A percentile compares a stretch with the other conserved stretches of the same genome.
Evolutionary conservation across 2,797 vertebrate genomes (phyloP).

Genomic region (Potorous gilbertii): DNA sequence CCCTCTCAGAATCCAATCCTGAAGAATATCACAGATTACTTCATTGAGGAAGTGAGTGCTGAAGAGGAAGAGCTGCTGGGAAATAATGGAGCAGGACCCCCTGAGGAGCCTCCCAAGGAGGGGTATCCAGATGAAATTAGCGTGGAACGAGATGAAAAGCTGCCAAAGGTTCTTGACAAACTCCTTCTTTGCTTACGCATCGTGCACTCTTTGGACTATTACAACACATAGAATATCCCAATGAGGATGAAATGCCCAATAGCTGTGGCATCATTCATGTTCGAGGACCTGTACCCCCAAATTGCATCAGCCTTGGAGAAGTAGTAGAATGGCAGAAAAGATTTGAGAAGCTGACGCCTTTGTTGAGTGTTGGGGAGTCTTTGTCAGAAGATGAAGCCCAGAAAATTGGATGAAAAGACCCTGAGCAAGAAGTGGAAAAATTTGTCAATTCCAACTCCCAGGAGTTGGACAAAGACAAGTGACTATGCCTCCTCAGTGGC

Average conservation of each 20-base stretch:
- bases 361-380: constrained; percentile 91
- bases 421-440: constrained; percentile 94
- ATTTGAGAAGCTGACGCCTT: constrained; percentile 90
- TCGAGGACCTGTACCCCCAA: constrained; percentile 93
- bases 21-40: constrained; percentile 96
- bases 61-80: constrained; percentile 95
- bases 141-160: constrained; percentile 93
- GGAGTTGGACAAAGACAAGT: constrained; percentile 95
- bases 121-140: constrained; percentile 92
- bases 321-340: constrained; percentile 94
- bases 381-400: constrained; percentile 92
- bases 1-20: constrained; percentile 93
- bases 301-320: constrained; percentile 93
- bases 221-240: constrained; percentile 96
- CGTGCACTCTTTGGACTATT: constrained; percentile 96
- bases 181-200: constrained; percentile 93
- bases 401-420: constrained; percentile 95
- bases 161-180: constrained; percentile 95
- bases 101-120: constrained; percentile 91
- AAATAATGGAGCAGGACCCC: constrained; percentile 85
- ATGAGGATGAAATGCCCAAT: constrained; percentile 97
- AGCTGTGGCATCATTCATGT: constrained; percentile 96
- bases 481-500: constrained; percentile 94
- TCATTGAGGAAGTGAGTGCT: constrained; percentile 95
- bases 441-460: constrained; percentile 94